Percentiles rank a stretch among this genome's conserved stretches.
These are phyloP conservation scores for Caenorhabditis auriculariae DNA, from an alignment of 2,888 invertebrate genomes.

Conservation along the genomic window DNA sequence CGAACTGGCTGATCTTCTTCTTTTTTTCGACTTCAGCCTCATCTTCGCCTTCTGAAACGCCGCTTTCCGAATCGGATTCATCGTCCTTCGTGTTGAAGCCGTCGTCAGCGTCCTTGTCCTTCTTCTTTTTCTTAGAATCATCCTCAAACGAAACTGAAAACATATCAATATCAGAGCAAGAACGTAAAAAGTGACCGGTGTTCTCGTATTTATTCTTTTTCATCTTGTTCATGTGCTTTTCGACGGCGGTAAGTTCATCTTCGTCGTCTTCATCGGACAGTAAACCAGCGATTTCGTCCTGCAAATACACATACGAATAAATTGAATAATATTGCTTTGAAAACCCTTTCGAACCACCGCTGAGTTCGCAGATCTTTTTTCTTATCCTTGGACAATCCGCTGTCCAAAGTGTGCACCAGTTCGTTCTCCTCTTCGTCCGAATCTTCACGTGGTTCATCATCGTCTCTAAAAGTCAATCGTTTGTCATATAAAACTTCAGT, in stretches of 20 bases:
- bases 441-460: constrained; percentile 13
- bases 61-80: constrained; percentile 2
- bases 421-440: constrained; percentile 45
- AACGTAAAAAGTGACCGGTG: constrained; percentile 11
- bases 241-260: constrained; percentile 72
- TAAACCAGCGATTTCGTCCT: constrained; percentile 78
- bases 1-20: constrained; percentile 10
- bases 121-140: constrained; percentile 27
- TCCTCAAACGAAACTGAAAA: constrained; percentile 45
- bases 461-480: neutral
- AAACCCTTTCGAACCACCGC: constrained; percentile 80
- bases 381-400: constrained; percentile 68
- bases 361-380: constrained; percentile 74
- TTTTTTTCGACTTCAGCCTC: constrained; percentile 7
- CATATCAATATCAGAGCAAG: neutral
- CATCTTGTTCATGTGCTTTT: constrained; percentile 48
- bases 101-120: constrained; percentile 64
- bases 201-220: constrained; percentile 33
- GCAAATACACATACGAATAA: constrained; percentile 6
- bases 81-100: constrained; percentile 33
- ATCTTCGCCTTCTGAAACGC: constrained; percentile 15
- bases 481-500: neutral
- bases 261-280: constrained; percentile 81
- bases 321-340: constrained; percentile 20
- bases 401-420: constrained; percentile 61